Base-by-base conservation (phyloP, 2,113 vertebrate species). In the Lepisosteus oculatus region DNA sequence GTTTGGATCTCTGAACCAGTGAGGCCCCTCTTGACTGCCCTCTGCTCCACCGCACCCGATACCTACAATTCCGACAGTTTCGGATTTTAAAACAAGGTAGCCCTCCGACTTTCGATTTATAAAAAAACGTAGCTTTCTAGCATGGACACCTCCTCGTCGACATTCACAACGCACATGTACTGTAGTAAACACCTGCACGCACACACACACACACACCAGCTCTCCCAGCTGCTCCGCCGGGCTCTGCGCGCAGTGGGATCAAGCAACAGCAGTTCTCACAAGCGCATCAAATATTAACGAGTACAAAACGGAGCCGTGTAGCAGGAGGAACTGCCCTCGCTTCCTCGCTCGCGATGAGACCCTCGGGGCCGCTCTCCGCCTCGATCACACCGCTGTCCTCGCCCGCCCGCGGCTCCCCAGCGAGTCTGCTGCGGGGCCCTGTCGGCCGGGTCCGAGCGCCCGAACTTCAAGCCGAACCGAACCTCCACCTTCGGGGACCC, bases 261-360 rank as follows among this genome's bases (percentile, higher is more conserved):
- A 61, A 44, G 76, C 66, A 76, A 73, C 42, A 8, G 12, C 74
- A 62, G 72, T 74, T 80, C 76, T 76, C 81, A 57, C 45, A 54
- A 47, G 56, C 55, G 67, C 93, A 91, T 90, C 70, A 88, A 92
- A 89, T 76, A 88, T 92, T 91, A 92, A 93, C 91, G 87, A 79
- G 78, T 85, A 86, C 88, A 90, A 87, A 92, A 88, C 76, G 69
- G 68, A 78, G 79, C 55, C 17, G 12, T 77, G 14, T 61, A 14
- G 47, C 45, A 0, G 15, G 47, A 9, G 9, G 47, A 5, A 29
- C 29, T 29, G 29, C 29, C 29, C 29, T 68, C 17, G 61, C n/a
- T 41, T 14, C 43, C 65, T 45, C 43, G 15, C 3, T n/a, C 43
- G 42, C 44, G 4, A 68, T n/a, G 47, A 77, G 71, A 71, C 78